Conservation (phyloP, 2,888 invertebrate genomes). For the Zaprionus obscuricornis region DNA sequence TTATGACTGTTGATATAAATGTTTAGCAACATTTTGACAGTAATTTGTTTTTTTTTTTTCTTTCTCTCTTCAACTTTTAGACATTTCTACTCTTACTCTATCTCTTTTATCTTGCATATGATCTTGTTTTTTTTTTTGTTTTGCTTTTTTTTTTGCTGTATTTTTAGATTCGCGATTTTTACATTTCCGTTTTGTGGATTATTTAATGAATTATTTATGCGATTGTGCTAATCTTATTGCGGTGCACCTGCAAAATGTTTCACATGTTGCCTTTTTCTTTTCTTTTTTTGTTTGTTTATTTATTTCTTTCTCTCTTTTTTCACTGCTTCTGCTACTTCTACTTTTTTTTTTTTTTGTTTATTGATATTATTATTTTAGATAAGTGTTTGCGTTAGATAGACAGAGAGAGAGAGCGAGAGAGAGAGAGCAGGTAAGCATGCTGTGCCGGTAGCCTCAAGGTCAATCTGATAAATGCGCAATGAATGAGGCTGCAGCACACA, state of each 20-base stretch:
- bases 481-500: conserved; percentile 22
- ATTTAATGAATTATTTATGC: conserved; percentile 44
- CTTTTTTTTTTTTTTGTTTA: neutral
- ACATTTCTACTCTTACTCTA: conserved; percentile 3
- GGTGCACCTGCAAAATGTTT: conserved; percentile 43
- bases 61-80: conserved; percentile 3
- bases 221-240: conserved; percentile 39
- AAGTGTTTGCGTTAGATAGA: no score
- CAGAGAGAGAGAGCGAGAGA: no score
- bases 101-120: conserved; percentile 4
- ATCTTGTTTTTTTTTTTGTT: conserved; percentile 12
- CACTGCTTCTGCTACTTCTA: no score
- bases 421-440: no score
- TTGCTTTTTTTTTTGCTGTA: conserved; percentile 14
- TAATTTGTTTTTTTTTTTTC: conserved; percentile 9
- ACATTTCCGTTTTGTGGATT: conserved; percentile 48
- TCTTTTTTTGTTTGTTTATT: neutral
- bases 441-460: conserved; percentile 33
- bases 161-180: conserved; percentile 33
- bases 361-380: conserved; percentile 19
- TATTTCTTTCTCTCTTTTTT: no score
- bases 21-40: conserved; percentile 22
- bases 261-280: conserved; percentile 16
- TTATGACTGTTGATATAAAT: conserved; percentile 49
- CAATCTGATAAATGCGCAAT: conserved; percentile 16